These are phyloP conservation scores for Oscheius onirici DNA, from an alignment of 2,888 invertebrate genomes.

Conservation along the genomic window DNA sequence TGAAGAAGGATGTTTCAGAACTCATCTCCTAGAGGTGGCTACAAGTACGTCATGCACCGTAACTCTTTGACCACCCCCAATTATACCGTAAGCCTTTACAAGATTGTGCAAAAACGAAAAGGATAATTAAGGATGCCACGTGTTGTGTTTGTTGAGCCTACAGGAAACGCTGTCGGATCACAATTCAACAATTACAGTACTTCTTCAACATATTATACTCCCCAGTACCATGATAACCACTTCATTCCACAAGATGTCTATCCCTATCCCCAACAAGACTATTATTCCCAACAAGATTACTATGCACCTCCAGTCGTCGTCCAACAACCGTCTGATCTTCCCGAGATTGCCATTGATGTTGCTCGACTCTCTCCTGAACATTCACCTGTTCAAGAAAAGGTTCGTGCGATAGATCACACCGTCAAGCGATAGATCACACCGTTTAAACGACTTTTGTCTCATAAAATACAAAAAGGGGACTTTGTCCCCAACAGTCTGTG, in stretches of 20 bases:
- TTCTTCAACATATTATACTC: conserved; percentile 4
- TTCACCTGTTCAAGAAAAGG: conserved; percentile 25
- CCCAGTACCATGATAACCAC: conserved; percentile 9
- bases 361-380: conserved; percentile 20
- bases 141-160: conserved; percentile 71
- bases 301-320: not conserved
- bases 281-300: conserved; percentile 10
- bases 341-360: conserved; percentile 27
- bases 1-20: conserved; percentile 10
- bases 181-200: conserved; percentile 16
- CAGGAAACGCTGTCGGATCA: conserved; percentile 39
- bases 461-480: conserved; percentile 7
- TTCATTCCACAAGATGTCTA: conserved; percentile 9
- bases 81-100: conserved; percentile 47
- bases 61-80: conserved; percentile 39
- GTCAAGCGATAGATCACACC: not conserved
- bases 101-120: not conserved
- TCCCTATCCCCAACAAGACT: conserved; percentile 2
- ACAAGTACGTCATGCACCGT: conserved; percentile 5
- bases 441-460: conserved; percentile 3
- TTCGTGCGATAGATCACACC: too few species aligned
- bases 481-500: conserved; percentile 13
- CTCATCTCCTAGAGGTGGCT: conserved; percentile 32
- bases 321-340: conserved; percentile 21
- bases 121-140: conserved; percentile 51